Conservation (phyloP, 2,797 vertebrate species). For the Naso thynnoides region DNA sequence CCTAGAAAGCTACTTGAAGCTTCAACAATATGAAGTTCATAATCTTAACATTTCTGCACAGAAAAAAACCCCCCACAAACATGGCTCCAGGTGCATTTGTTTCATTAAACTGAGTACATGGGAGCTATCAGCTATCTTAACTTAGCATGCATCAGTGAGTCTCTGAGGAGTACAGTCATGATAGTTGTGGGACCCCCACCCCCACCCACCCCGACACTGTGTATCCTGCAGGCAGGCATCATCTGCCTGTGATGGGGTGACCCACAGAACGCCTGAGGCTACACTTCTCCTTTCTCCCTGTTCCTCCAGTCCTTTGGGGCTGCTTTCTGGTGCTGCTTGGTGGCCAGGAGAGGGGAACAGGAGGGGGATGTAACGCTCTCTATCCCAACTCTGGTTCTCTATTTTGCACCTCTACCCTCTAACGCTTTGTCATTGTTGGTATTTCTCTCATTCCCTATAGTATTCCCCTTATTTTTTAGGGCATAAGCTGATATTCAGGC, state of each 20-base stretch:
- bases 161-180: conserved; percentile 56
- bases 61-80: conserved; percentile 15
- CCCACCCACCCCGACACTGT: conserved; percentile 48
- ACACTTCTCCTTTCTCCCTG: conserved; percentile 59
- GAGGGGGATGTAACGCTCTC: conserved; percentile 1
- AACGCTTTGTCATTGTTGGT: conserved; percentile 8
- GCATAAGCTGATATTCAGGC: background rate
- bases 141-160: conserved; percentile 52
- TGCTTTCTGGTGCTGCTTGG: conserved; percentile 43
- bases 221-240: conserved; percentile 63
- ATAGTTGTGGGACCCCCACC: conserved; percentile 45
- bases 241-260: conserved; percentile 70
- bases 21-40: conserved; percentile 5
- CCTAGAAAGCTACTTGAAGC: conserved; percentile 42
- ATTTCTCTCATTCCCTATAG: background rate
- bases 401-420: conserved; percentile 4
- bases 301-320: conserved; percentile 43
- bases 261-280: conserved; percentile 58
- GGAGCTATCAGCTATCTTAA: conserved; percentile 31
- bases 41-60: conserved; percentile 17
- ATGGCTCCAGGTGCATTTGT: conserved; percentile 38
- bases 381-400: conserved; percentile 19
- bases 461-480: background rate
- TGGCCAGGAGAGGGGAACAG: background rate
- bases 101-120: conserved; percentile 34